These are phyloP conservation scores for Antrozous pallidus DNA, from an alignment of 2,797 vertebrate genomes.

Conservation along the genomic window DNA sequence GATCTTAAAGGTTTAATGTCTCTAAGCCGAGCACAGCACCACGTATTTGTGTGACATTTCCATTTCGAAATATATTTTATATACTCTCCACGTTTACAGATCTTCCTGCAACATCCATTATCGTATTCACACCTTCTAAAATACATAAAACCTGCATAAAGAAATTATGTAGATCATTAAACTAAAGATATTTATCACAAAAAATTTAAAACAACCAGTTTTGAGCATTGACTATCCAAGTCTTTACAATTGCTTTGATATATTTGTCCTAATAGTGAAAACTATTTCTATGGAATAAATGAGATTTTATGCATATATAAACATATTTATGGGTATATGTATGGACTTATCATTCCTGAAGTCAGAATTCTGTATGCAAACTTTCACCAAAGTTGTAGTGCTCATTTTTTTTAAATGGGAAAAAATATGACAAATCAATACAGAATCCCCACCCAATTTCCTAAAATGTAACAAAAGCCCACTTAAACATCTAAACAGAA, in stretches of 20 bases:
- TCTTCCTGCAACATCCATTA: not conserved
- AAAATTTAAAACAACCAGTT: not conserved
- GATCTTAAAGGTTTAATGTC: not conserved
- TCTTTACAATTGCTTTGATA: not conserved
- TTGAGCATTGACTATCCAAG: not conserved
- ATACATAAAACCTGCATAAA: not conserved
- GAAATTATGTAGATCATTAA: not conserved
- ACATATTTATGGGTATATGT: not conserved
- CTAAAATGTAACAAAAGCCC: not conserved
- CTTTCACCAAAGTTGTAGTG: not conserved
- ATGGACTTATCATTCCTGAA: not conserved
- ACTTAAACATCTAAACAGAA: not conserved
- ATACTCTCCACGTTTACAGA: not conserved
- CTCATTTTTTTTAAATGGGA: not conserved
- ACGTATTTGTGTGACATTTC: not conserved
- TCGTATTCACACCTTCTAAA: not conserved
- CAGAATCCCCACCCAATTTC: not conserved
- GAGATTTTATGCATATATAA: not conserved
- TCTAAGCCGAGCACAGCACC: not conserved
- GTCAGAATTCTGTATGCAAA: not conserved
- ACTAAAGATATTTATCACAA: not conserved
- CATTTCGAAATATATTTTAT: fast-evolving
- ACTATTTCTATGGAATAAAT: not conserved
- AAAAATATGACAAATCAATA: not conserved
- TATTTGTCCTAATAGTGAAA: not conserved